These are phyloP conservation scores for Drosophila ercepeae DNA, from an alignment of 1,140 invertebrate genomes.

Conservation along the genomic window DNA sequence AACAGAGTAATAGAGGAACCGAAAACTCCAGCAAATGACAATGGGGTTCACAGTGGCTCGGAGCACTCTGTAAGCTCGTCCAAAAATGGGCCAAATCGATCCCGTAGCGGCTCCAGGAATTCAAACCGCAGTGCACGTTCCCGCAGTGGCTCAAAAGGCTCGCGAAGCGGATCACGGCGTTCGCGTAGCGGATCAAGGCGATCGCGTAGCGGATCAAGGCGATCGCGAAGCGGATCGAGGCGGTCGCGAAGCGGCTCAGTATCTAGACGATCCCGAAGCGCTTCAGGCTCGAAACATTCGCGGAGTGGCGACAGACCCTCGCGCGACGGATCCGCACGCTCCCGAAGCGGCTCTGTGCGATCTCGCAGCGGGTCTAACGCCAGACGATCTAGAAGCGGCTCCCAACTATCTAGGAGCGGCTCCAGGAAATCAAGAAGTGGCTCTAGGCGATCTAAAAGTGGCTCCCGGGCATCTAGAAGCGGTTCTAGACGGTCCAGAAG, in stretches of 20 bases:
- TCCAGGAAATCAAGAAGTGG: slow-evolving; percentile 60
- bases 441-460: slow-evolving; percentile 78
- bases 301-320: slow-evolving; percentile 69
- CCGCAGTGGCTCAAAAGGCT: slow-evolving; percentile 24
- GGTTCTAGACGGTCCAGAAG: slow-evolving; percentile 80
- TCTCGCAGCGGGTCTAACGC: slow-evolving; percentile 72
- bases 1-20: too few species aligned
- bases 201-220: slow-evolving; percentile 74
- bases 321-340: slow-evolving; percentile 13
- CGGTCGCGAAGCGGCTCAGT: slow-evolving; percentile 23
- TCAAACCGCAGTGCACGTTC: slow-evolving; percentile 59
- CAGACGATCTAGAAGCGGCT: slow-evolving; percentile 73
- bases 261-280: slow-evolving; percentile 60
- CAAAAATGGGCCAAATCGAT: too few species aligned
- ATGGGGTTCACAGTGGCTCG: slow-evolving; percentile 69
- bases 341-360: slow-evolving; percentile 60
- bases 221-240: slow-evolving; percentile 70
- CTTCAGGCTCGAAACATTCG: slow-evolving; percentile 44
- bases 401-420: slow-evolving; percentile 47
- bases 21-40: not conserved
- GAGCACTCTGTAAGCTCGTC: slow-evolving; percentile 12
- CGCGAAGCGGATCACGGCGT: slow-evolving; percentile 51
- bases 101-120: slow-evolving; percentile 65
- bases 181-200: slow-evolving; percentile 74
- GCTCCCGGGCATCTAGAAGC: slow-evolving; percentile 70